Conservation (phyloP, 2,797 vertebrate genomes). For the Enteromius viviparus region DNA sequence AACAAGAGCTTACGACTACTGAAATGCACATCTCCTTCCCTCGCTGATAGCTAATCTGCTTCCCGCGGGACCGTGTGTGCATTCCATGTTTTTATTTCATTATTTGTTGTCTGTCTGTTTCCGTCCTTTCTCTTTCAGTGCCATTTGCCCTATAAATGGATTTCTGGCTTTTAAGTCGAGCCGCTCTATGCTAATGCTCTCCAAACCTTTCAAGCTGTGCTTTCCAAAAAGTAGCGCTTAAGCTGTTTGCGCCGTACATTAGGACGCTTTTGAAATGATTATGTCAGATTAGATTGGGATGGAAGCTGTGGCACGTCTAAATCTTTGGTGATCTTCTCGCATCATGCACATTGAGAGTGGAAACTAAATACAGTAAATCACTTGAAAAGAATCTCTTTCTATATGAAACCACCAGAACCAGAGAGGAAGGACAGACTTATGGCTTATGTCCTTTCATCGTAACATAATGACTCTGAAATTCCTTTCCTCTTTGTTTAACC, state of each 20-base stretch:
- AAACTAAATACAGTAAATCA: neutral
- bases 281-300: conserved; percentile 9
- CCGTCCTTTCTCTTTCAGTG: conserved; percentile 24
- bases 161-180: conserved; percentile 35
- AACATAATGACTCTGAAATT: conserved; percentile 8
- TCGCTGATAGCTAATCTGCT: conserved; percentile 29
- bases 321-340: neutral
- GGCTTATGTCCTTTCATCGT: neutral
- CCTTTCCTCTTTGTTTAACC: neutral
- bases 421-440: neutral
- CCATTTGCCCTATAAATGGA: conserved; percentile 36
- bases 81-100: conserved; percentile 43
- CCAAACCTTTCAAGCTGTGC: conserved; percentile 14
- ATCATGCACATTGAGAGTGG: neutral
- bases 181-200: conserved; percentile 24
- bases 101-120: conserved; percentile 16
- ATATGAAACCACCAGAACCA: neutral
- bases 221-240: neutral
- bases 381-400: neutral
- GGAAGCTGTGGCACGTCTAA: neutral
- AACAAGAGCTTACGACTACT: conserved; percentile 41
- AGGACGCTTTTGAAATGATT: conserved; percentile 25
- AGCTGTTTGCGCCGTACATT: neutral
- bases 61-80: neutral
- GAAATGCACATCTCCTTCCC: conserved; percentile 31